Base-by-base conservation (phyloP, 2,113 vertebrate species). In the Rutilus rutilus region DNA sequence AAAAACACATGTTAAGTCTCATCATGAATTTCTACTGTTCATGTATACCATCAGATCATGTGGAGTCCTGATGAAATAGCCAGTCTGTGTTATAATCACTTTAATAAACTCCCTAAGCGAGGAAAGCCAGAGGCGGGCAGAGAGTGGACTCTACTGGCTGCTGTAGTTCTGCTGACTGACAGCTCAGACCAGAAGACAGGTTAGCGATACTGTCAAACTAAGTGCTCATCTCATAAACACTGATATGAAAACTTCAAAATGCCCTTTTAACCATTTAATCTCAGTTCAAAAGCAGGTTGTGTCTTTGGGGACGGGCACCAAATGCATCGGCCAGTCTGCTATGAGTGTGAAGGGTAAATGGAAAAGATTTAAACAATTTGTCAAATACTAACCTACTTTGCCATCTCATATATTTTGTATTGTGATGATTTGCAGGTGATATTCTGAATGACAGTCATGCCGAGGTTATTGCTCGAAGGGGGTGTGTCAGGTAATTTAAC, bases 381-480 rank as follows among this genome's bases (percentile, higher is more conserved):
- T 50, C 19, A 27, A 60, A 50, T 23, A 21, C 27, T 23, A 36
- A 54, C 4, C 25, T 74, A 10, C 15, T 54, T 81, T 6, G 21
- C 6, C 0, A 23, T 19, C 33, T 7, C 8, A 69, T 69, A 5
- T 81, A 54, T 0, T 7, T 30, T 27, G 14, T 4, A 52, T 54
- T 75, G 23, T 65, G 17, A 4, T 78, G 30, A 10, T 42, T 30
- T 79, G 25, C 36, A 99, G 98, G 98, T 85, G 97, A 99, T 12
- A 11, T 99, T 2, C 92, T 99, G 39, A 98, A 99, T 60, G 98
- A 99, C 92, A 99, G 98, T 89, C 98, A 99, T 23, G 98, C 98
- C 17, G 98, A 99, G 87, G 89, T 98, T 89, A 95, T 99, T 62
- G 97, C 97, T 86, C 96, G 95, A 80, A 95, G 98, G 79, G 97